A percentile compares a stretch with the other conserved stretches of the same genome.
Evolutionary conservation across 92 coral and sea anemone genomes (phyloP).

Genomic region (Metridium senile): DNA sequence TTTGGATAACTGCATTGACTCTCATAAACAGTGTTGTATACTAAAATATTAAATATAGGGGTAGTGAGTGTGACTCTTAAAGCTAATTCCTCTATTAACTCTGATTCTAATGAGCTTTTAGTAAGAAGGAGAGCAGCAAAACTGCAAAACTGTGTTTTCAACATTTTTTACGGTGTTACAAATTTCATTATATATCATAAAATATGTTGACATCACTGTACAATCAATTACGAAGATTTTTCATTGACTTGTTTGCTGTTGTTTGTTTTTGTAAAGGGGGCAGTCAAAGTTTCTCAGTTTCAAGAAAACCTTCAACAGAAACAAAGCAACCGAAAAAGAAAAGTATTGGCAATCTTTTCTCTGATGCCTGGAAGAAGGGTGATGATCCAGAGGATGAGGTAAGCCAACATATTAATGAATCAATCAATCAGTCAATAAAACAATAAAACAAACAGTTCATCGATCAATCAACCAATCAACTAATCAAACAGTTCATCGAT

Average conservation of each 20-base stretch:
- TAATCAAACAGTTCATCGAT: not conserved
- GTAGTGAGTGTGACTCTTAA: too few relatives aligned
- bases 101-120: too few relatives aligned
- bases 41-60: too few relatives aligned
- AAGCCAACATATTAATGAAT: not conserved
- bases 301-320: conserved; percentile 39
- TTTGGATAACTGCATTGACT: too few relatives aligned
- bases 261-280: conserved; percentile 9
- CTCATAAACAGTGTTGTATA: too few relatives aligned
- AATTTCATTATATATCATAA: not conserved
- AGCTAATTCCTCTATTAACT: too few relatives aligned
- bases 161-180: too few relatives aligned
- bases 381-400: conserved; percentile 70
- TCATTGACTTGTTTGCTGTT: not conserved
- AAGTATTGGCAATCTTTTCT: conserved; percentile 83
- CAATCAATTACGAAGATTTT: not conserved
- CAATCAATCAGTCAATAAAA: not conserved
- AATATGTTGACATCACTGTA: not conserved
- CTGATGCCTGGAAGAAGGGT: conserved; percentile 98
- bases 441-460: not conserved
- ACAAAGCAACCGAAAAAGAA: conserved; percentile 55
- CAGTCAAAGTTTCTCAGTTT: conserved; percentile 64
- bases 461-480: not conserved
- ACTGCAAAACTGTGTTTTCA: too few relatives aligned
- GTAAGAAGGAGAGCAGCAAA: too few relatives aligned